Base-by-base conservation (phyloP, 2,113 vertebrate genomes). In the Origma solitaria region DNA sequence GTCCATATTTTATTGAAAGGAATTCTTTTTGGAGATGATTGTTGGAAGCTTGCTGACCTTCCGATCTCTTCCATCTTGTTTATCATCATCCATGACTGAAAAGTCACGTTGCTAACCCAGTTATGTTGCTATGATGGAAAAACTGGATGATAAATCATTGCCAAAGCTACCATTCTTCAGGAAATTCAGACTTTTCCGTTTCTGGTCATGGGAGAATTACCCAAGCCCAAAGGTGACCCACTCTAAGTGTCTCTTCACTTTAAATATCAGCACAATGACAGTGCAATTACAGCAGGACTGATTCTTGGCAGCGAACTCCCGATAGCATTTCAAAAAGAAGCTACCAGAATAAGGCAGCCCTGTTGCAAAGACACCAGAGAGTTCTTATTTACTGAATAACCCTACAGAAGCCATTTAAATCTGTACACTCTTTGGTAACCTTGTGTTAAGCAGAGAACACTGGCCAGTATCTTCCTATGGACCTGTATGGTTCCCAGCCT, bases 71-170 rank as follows among this genome's bases (percentile, higher is more conserved):
- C 51, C 54, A 50, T 94, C 71, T 92, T 94, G 62, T 92, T 96
- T 91, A 87, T 80, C 89, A 84, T 33, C 27, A 90, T 56, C 75
- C n/a, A 45, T 79, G 69, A 79, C 88, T 89, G 44, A 76, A 73
- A 92, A 88, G 81, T 66, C 72, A 75, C 28, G 69, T 92, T 95
- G 71, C 82, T 96, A 93, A 83, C 40, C 66, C 77, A 60, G 58
- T 65, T 92, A 15, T 30, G 83, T 87, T 91, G 86, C 86, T 96
- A 81, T 86, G 84, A 85, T 95, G 86, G 92, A 94, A 97, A 96
- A 94, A 94, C 42, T 50, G 81, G 35, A 33, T 31, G 66, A 96
- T 81, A 82, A 88, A 91, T 44, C 2, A 0, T 71, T 91, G 82
- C 84, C 81, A 92, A 94, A 94, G 10, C 25, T 69, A n/a, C 51